Base-by-base conservation (phyloP, 2,113 vertebrate species). In the Anhinga rufa region DNA sequence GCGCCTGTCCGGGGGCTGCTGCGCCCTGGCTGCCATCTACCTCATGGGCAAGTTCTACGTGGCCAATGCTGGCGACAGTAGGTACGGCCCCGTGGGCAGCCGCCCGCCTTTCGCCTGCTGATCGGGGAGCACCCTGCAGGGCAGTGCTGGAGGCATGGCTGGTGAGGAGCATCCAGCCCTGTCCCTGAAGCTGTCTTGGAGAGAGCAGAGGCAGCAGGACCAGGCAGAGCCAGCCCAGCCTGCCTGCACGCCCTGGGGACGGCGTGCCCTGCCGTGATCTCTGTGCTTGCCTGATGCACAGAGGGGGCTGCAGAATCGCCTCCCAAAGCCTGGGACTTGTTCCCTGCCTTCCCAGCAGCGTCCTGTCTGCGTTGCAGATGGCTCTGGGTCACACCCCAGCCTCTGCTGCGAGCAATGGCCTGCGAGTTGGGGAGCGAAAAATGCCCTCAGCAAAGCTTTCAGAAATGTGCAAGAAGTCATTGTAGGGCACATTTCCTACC, bases 21-120 rank as follows among this genome's bases (percentile, higher is more conserved):
- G 99, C 60, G 99, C 99, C 42, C 98, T 99, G 97, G 98, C 98
- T 84, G 99, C 98, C 26, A 64, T 99, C 80, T 98, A 99, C 95
- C 94, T 99, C 90, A 98, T 99, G 98, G 99, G 99, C 90, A 99
- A 99, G 95, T 98, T 99, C 95, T 99, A 99, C 9, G 98, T 99
- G 88, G 99, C 99, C 94, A 99, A 99, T 29, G 99, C 99, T 11
- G 99, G 99, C 7, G 99, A 99, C 94, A 99, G 99, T 98, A 99
- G 99, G 99, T 99, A 98, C 58, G 76, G 87, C 69, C 24, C 71
- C 3, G 1, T 34, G 38, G 31, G 86, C 24, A 52, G 64, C 55
- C 42, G 15, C 68, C 51, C 4, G 1, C 26, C 31, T 49, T n/a
- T 14, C 3, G 1, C 55, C 21, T 4, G 0, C 21, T 7, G 10